Evolutionary conservation across 1,140 invertebrate species (phyloP).

Genomic region (Heliothis virescens): DNA sequence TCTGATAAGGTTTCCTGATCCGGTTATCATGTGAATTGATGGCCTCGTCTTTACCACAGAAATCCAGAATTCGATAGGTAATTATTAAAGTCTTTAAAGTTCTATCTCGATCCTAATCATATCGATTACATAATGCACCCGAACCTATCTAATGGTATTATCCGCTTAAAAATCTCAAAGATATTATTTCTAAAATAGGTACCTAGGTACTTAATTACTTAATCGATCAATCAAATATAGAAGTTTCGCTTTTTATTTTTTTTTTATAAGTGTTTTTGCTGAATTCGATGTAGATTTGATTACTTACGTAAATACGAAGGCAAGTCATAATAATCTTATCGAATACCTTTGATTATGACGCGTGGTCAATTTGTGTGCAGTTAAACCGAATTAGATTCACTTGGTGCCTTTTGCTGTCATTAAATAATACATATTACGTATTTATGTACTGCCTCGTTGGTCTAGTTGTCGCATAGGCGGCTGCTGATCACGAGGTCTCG

Average conservation of each 20-base stretch:
- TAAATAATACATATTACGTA: neutral
- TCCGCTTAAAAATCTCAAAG: neutral
- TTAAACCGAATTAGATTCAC: neutral
- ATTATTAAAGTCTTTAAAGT: neutral
- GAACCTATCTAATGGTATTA: neutral
- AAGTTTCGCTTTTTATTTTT: neutral
- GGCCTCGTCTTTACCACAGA: neutral
- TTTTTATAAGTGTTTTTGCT: slow-evolving; percentile 27
- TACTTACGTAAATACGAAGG: slow-evolving; percentile 3
- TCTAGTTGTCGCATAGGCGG: too few species aligned
- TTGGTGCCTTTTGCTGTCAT: too few species aligned
- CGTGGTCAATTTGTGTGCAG: neutral
- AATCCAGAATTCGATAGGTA: neutral
- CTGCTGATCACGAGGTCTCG: too few species aligned
- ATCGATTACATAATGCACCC: neutral
- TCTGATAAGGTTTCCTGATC: too few species aligned
- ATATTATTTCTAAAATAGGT: neutral
- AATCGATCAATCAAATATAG: neutral
- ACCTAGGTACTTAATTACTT: neutral
- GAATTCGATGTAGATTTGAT: neutral
- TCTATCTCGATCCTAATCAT: neutral
- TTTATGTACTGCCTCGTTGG: too few species aligned
- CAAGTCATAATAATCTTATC: slow-evolving; percentile 18
- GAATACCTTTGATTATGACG: neutral
- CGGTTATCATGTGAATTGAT: too few species aligned